These are phyloP conservation scores for Trichonephila clavata DNA, from an alignment of 1,140 invertebrate species.

Conservation along the genomic window DNA sequence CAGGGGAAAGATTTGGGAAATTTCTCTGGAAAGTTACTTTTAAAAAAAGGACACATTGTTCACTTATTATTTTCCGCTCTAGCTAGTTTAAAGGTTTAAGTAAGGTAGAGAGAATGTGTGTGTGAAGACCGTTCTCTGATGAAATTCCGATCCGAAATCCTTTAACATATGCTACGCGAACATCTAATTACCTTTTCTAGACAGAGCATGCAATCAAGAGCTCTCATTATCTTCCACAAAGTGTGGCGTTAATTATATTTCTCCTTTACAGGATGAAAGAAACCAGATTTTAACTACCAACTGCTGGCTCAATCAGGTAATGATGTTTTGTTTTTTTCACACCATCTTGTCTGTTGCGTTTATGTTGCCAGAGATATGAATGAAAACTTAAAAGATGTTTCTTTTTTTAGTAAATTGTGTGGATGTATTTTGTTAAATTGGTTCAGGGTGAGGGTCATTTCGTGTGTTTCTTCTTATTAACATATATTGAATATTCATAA, in stretches of 20 bases:
- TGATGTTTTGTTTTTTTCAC: constrained; percentile 14
- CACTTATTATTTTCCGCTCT: constrained; percentile 29
- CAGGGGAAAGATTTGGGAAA: neutral
- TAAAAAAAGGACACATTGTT: constrained; percentile 5
- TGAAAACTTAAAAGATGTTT: neutral
- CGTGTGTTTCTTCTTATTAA: constrained; percentile 27
- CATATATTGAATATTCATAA: constrained; percentile 74
- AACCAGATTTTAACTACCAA: constrained; percentile 84
- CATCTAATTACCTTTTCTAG: constrained; percentile 33
- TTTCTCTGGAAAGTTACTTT: neutral
- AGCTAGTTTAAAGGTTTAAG: constrained; percentile 13
- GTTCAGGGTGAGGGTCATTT: neutral
- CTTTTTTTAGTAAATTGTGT: neutral
- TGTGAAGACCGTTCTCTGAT: neutral
- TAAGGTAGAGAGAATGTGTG: neutral
- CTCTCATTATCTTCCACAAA: constrained; percentile 6
- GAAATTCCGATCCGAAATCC: constrained; percentile 16
- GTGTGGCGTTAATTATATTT: constrained; percentile 60
- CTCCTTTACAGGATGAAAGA: constrained; percentile 80
- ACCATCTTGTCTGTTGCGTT: neutral
- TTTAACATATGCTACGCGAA: constrained; percentile 36
- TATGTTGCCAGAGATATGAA: neutral
- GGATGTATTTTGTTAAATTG: neutral
- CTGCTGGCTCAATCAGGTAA: constrained; percentile 83
- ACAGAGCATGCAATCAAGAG: neutral